Evolutionary conservation across 2,888 invertebrate genomes (phyloP).

Genomic region (Serripes groenlandicus): DNA sequence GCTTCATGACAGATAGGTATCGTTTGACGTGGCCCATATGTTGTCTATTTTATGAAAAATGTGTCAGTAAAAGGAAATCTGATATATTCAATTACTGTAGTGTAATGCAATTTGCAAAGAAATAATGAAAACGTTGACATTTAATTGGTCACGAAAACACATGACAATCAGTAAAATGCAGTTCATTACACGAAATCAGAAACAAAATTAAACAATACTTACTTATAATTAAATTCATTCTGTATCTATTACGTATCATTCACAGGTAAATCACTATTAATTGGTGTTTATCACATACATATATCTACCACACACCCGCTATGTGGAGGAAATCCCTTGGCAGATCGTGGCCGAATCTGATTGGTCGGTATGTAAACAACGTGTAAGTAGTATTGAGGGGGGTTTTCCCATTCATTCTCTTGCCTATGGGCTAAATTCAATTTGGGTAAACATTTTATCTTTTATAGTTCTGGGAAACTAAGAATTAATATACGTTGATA

Average conservation of each 20-base stretch:
- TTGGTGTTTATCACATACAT: no score
- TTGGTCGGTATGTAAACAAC: constrained; percentile 30
- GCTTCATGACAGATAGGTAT: neutral
- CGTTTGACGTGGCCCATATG: neutral
- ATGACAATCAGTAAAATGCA: neutral
- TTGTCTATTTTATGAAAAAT: neutral
- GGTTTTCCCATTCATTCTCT: neutral
- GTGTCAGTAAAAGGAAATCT: neutral
- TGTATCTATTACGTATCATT: neutral
- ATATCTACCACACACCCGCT: neutral
- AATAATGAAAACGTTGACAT: neutral
- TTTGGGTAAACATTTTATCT: neutral
- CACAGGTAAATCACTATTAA: no score
- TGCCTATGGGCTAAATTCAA: neutral
- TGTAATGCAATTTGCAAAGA: neutral
- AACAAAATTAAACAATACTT: neutral
- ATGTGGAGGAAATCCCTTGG: neutral
- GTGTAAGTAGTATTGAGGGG: constrained; percentile 20
- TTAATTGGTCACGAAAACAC: neutral
- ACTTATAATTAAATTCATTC: neutral
- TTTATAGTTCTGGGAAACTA: neutral
- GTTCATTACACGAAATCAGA: neutral
- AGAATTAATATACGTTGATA: neutral
- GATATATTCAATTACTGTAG: neutral
- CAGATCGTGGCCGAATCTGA: constrained; percentile 33